Conservation (phyloP, 2,797 vertebrate genomes). For the Vipera latastei region DNA sequence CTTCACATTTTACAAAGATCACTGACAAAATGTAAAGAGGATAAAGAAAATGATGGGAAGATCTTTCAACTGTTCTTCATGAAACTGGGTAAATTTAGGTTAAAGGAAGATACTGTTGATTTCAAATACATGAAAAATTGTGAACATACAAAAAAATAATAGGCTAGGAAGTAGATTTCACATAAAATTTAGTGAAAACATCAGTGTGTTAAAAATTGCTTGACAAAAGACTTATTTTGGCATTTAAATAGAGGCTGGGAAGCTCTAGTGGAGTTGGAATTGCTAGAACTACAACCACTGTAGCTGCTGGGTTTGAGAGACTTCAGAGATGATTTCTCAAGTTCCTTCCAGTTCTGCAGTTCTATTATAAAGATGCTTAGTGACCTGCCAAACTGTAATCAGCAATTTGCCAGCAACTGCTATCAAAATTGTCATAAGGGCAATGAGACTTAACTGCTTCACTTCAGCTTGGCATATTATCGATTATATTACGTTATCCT, state of each 20-base stretch:
- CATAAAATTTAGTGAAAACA: background rate
- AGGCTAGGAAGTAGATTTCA: background rate
- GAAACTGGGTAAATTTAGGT: background rate
- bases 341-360: background rate
- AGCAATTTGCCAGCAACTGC: background rate
- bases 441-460: background rate
- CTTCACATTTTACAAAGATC: background rate
- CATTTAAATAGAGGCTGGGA: background rate
- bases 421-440: background rate
- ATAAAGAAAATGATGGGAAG: background rate
- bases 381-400: background rate
- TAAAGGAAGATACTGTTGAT: background rate
- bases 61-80: background rate
- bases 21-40: background rate
- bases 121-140: background rate
- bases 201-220: background rate
- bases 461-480: background rate
- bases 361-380: background rate
- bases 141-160: background rate
- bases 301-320: background rate
- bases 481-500: background rate
- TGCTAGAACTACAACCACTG: background rate
- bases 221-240: background rate
- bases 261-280: background rate
- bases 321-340: background rate